Evolutionary conservation across 2,888 invertebrate genomes (phyloP).

Genomic region (Tigriopus californicus): DNA sequence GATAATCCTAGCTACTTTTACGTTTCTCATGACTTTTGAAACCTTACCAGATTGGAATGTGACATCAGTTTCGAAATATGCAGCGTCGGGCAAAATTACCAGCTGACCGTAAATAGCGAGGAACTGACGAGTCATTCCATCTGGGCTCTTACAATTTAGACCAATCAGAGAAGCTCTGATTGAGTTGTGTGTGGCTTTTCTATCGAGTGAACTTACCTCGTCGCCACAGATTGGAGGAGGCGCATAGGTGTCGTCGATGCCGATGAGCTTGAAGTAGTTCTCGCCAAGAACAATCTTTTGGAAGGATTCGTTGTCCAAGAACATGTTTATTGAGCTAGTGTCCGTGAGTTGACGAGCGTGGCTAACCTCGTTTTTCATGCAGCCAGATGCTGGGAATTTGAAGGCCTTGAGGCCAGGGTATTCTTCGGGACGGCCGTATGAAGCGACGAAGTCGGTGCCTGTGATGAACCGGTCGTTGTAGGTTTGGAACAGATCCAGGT

Average conservation of each 20-base stretch:
- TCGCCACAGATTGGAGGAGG: constrained; percentile 2
- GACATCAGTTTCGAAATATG: too few relatives aligned
- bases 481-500: constrained; percentile 1
- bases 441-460: constrained; percentile 3
- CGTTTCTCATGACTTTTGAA: too few relatives aligned
- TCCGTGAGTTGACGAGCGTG: constrained; percentile 5
- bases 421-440: not conserved
- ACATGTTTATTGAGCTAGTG: constrained; percentile 5
- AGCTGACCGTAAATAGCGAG: too few relatives aligned
- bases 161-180: too few relatives aligned
- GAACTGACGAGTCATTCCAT: too few relatives aligned
- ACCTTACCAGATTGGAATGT: too few relatives aligned
- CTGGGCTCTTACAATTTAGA: too few relatives aligned
- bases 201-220: not conserved
- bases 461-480: not conserved
- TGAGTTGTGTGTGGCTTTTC: too few relatives aligned
- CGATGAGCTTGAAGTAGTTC: not conserved
- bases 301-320: not conserved
- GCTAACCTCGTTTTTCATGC: not conserved
- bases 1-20: too few relatives aligned
- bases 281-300: constrained; percentile 5
- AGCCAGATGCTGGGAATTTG: not conserved
- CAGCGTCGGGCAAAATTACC: too few relatives aligned
- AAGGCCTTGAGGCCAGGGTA: not conserved
- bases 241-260: not conserved